These are phyloP conservation scores for Spodoptera frugiperda DNA, from an alignment of 1,140 invertebrate species.

Conservation along the genomic window DNA sequence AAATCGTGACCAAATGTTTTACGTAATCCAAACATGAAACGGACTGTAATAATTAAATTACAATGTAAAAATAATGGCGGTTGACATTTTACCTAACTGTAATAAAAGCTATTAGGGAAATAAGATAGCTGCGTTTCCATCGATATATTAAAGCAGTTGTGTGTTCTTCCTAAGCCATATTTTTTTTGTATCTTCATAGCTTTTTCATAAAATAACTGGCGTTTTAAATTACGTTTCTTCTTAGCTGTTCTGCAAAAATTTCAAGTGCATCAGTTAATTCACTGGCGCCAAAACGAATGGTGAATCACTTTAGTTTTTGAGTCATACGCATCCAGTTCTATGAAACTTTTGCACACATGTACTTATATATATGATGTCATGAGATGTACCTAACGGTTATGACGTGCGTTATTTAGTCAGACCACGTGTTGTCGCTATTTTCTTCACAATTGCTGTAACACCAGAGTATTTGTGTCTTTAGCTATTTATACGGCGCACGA, in stretches of 20 bases:
- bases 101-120: too few species aligned
- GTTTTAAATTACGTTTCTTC: too few species aligned
- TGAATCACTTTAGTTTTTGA: conserved; percentile 22
- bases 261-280: too few species aligned
- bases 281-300: neutral
- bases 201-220: neutral
- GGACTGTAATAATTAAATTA: neutral
- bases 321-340: conserved; percentile 8
- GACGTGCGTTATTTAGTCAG: conserved; percentile 30
- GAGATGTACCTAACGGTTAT: neutral
- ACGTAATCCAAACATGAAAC: conserved; percentile 19
- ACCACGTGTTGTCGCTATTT: conserved; percentile 58
- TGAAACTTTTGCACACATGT: conserved; percentile 3
- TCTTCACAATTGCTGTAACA: conserved; percentile 51
- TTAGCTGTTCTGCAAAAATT: too few species aligned
- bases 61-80: neutral
- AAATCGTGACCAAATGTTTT: conserved; percentile 24
- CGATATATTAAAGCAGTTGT: too few species aligned
- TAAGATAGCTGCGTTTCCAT: too few species aligned
- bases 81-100: conserved; percentile 14
- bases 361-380: neutral
- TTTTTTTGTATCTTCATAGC: neutral
- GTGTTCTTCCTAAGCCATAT: neutral
- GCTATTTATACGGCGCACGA: conserved; percentile 58
- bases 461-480: conserved; percentile 47